Conservation (phyloP, 2,888 invertebrate genomes). For the Malacosoma neustria region DNA sequence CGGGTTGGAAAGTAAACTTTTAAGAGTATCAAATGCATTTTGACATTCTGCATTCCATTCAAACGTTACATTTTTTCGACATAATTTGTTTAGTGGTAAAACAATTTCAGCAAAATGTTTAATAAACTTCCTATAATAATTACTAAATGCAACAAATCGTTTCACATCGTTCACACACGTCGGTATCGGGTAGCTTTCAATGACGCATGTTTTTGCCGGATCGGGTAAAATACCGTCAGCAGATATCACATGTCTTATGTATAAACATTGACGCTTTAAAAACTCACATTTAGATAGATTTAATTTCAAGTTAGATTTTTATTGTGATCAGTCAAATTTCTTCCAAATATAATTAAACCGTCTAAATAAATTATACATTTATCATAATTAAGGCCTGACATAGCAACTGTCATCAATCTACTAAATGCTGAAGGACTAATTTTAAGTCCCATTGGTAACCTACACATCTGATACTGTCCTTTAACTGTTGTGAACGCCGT, state of each 20-base stretch:
- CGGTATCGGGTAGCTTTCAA: slow-evolving; percentile 1
- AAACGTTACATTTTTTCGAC: no score
- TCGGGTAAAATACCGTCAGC: slow-evolving; percentile 4
- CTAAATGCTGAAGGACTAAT: slow-evolving; percentile 9
- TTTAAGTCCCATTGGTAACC: slow-evolving; percentile 8
- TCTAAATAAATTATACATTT: slow-evolving; percentile 9
- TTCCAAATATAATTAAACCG: slow-evolving; percentile 3
- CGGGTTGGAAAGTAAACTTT: no score
- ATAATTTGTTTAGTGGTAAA: no score
- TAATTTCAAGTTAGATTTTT: slow-evolving; percentile 2
- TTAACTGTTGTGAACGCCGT: slow-evolving; percentile 14
- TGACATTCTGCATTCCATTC: no score
- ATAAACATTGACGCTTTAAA: slow-evolving; percentile 4
- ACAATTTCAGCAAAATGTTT: no score
- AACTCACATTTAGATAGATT: slow-evolving; percentile 7
- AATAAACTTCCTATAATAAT: no score
- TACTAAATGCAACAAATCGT: not conserved
- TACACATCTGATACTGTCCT: slow-evolving; percentile 15
- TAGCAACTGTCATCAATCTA: slow-evolving; percentile 11
- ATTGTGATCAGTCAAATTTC: slow-evolving; percentile 2
- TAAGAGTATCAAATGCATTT: no score
- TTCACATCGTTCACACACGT: not conserved
- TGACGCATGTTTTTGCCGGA: slow-evolving; percentile 1
- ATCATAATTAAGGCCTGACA: slow-evolving; percentile 11
- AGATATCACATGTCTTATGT: slow-evolving; percentile 6